Base-by-base conservation (phyloP, 2,797 vertebrate species). In the Pangasius mekongensis region DNA sequence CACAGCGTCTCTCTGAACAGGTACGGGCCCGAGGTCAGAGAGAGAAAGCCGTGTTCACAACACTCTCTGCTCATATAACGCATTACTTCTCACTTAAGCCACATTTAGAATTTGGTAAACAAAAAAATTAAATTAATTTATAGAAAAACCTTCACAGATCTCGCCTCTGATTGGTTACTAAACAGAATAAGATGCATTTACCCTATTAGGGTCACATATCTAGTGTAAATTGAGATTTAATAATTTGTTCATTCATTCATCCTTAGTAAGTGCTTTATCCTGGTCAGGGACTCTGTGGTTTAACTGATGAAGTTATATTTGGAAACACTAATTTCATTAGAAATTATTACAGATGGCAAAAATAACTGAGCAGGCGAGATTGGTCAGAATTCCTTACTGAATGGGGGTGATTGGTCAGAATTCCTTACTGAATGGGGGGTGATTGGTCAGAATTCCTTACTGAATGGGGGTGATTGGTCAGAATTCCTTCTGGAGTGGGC, bases 1-100 rank as follows among this genome's bases (percentile, higher is more conserved):
- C 99, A 47, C 97, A 97, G 0, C 96, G 97, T 58, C 97, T 99
- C 85, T 97, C 97, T 4, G 99, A 99, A 84, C 99, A 99, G 98
- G 99, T 99, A 90, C 10, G 11, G 33, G 7, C 16, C 14, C 27
- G 7, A 14, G 54, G 36, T 24, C 56, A 27, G 3, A 8, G 36
- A 22, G 77, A 6, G 52, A 30, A 14, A 60, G 9, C 24, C 2
- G 71, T 74, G 22, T 74, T 47, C 22, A 74, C 24, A 1, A 33
- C 27, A 80, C 8, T 56, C 5, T 52, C 76, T 80, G n/a, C 56
- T 33, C 5, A 56, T 58, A 0, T 56, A 43, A 52, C 30, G 14
- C 27, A 52, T 56, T 54, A 33, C 14, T 78, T 18, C 24, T 56
- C 16, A n/a, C 16, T 47, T 54, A 14, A 54, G 14, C 20, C 39